Base-by-base conservation (phyloP, 37 sponge, comb jelly and placozoan species). In the Cladorhizidae sp. region DNA sequence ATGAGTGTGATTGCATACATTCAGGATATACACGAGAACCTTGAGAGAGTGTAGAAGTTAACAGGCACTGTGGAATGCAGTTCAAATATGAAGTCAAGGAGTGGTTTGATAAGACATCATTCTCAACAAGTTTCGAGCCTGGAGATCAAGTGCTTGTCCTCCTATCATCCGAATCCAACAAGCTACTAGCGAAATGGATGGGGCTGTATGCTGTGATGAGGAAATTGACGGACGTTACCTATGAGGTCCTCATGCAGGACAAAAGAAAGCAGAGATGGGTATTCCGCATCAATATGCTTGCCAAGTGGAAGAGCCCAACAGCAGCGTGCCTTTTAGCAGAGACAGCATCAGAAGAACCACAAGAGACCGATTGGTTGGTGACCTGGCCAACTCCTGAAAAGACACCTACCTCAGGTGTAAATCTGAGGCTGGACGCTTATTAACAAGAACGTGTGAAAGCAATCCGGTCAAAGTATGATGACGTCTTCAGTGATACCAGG, bases 221-320 rank as follows among this genome's bases (percentile, higher is more conserved):
- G 42, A 50, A 43, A 42, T 1, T 45, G 32, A 73, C 49, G 22
- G 18, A 40, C 25, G 73, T 73, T 51, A 82, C 39, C 75, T 82
- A 82, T 20, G 76, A 74, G 64, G 50, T 82, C 31, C 31, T 57
- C 64, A 75, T 52, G 77, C 70, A 67, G n/a, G 77, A 83, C 54
- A 67, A 63, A 78, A 64, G 29, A 11, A 87, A 74, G 67, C 26
- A 29, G 31, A 86, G 80, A 49, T 6, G 67, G 23, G 28, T 73
- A 17, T 52, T 86, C 52, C 86, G 70, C 62, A 75, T 81, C 40
- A 87, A 80, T 58, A 74, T 87, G 83, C 17, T 82, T 45, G 54
- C 36, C 65, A 45, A 15, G 29, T 83, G 76, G n/a, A n/a, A n/a
- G n/a, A n/a, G n/a, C n/a, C n/a, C n/a, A n/a, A n/a, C n/a, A n/a